Evolutionary conservation across 1,140 invertebrate species (phyloP).

Genomic region (Eufriesea mexicana): DNA sequence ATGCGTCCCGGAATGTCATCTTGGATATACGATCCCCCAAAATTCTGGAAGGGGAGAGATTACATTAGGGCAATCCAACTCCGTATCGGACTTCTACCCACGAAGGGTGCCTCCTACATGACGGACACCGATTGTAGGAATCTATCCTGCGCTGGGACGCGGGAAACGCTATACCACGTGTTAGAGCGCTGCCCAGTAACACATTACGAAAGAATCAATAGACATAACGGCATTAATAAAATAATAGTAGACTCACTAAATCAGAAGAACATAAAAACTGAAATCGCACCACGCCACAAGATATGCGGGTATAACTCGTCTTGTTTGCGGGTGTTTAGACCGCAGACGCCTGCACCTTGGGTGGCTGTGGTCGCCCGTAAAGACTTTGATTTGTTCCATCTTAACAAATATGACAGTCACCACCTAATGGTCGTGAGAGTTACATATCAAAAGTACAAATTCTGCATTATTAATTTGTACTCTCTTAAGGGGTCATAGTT

Average conservation of each 20-base stretch:
- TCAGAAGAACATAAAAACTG: not conserved
- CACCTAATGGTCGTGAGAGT: too few relatives aligned
- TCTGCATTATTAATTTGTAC: too few relatives aligned
- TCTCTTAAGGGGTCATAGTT: too few relatives aligned
- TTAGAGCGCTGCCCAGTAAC: constrained; percentile 7
- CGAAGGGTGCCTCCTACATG: constrained; percentile 6
- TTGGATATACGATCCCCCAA: constrained; percentile 4
- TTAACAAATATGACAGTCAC: too few relatives aligned
- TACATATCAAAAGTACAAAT: too few relatives aligned
- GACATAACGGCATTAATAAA: constrained; percentile 17
- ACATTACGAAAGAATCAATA: not conserved
- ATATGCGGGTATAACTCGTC: not conserved
- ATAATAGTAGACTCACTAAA: not conserved
- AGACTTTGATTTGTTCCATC: too few relatives aligned
- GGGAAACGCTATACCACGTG: constrained; percentile 1
- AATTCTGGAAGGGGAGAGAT: constrained; percentile 5
- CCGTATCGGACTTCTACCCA: not conserved
- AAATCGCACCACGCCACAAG: not conserved
- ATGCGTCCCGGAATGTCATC: not conserved
- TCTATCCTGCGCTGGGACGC: not conserved
- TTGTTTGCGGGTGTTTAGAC: too few relatives aligned
- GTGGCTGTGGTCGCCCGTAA: too few relatives aligned
- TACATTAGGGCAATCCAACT: not conserved
- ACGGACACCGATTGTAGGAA: not conserved
- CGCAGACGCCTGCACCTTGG: too few relatives aligned